Evolutionary conservation across 2,888 invertebrate species (phyloP).

Genomic region (Poecilobothrus nobilitatus): DNA sequence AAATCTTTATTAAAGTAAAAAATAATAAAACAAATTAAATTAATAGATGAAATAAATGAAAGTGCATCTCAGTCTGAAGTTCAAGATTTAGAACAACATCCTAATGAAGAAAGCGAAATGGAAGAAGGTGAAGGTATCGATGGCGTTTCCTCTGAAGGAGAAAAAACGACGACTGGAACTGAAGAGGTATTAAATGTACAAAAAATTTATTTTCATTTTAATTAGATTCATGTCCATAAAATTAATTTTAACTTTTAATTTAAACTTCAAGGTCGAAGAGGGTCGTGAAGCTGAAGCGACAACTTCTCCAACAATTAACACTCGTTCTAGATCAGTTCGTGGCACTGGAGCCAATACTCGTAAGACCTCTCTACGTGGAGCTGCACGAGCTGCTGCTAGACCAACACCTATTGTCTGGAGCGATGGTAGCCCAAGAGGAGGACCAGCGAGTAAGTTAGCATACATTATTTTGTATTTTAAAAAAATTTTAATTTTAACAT

Average conservation of each 20-base stretch:
- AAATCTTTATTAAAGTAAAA: neutral
- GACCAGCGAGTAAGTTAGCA: conserved; percentile 13
- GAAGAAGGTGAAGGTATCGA: conserved; percentile 42
- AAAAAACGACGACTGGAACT: conserved; percentile 48
- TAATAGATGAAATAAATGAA: conserved; percentile 26
- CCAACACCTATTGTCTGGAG: conserved; percentile 59
- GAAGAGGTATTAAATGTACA: conserved; percentile 30
- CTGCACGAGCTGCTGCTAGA: conserved; percentile 42
- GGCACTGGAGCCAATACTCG: conserved; percentile 37
- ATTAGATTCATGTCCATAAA: no score
- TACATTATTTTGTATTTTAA: neutral
- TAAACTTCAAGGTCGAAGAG: conserved; percentile 51
- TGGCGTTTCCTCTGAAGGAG: conserved; percentile 55
- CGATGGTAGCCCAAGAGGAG: conserved; percentile 19
- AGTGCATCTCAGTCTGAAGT: conserved; percentile 46
- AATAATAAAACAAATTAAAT: neutral
- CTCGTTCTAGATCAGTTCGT: conserved; percentile 43
- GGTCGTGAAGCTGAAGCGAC: conserved; percentile 75
- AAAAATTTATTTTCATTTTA: conserved; percentile 19
- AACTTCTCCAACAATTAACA: conserved; percentile 52
- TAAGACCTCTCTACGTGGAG: conserved; percentile 35
- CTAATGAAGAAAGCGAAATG: conserved; percentile 32
- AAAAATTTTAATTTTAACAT: conserved; percentile 19
- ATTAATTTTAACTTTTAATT: neutral
- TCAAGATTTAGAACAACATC: conserved; percentile 37